Percentiles rank a stretch among this genome's conserved stretches.
Conservation (phyloP, 1,140 invertebrate genomes). For the Adoxophyes honmai region DNA sequence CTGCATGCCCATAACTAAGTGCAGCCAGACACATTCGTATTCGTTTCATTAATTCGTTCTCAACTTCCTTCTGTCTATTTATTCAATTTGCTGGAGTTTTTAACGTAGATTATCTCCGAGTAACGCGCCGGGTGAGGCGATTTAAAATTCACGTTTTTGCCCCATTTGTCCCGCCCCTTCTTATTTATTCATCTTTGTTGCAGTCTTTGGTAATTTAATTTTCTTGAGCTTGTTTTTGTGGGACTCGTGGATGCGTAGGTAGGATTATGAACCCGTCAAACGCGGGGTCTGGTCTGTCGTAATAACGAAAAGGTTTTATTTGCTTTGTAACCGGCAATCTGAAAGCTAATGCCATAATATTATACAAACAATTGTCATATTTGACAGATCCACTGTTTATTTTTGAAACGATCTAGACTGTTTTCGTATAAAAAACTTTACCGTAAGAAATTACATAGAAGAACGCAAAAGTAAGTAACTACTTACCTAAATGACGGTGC, state of each 20-base stretch:
- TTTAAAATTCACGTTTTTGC: slow-evolving; percentile 8
- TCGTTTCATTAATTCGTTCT: not conserved
- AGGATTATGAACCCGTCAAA: not conserved
- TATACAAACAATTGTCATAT: no score
- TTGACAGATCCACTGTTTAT: no score
- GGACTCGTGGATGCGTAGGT: not conserved
- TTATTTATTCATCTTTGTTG: slow-evolving; percentile 14
- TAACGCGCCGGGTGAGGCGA: not conserved
- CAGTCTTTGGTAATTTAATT: slow-evolving; percentile 13
- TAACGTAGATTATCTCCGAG: not conserved
- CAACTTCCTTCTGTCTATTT: not conserved
- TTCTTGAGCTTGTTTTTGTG: slow-evolving; percentile 10
- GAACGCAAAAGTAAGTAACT: no score
- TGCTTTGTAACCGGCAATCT: no score
- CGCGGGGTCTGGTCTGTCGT: no score
- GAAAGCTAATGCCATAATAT: no score
- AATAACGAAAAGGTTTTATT: no score
- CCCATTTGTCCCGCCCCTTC: not conserved
- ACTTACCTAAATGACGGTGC: no score
- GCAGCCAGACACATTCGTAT: slow-evolving; percentile 6
- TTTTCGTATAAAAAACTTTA: no score
- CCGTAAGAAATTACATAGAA: no score
- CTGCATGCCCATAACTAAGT: not conserved
- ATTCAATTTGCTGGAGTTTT: slow-evolving; percentile 5
- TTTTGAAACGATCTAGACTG: no score